Base-by-base conservation (phyloP, 2,113 vertebrate species). In the Dipodomys stephensi region DNA sequence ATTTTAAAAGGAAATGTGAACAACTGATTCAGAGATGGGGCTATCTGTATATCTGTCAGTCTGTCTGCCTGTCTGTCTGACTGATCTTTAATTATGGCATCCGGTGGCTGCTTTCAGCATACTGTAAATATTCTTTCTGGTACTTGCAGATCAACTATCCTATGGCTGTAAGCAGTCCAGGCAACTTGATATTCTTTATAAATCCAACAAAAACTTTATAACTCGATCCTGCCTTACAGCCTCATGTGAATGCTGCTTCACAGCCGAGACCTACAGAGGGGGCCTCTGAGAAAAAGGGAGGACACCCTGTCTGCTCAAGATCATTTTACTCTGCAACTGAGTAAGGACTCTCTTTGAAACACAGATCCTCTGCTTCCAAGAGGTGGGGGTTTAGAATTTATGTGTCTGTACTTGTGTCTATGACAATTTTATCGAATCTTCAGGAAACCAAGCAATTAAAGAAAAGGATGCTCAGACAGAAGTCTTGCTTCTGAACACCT, bases 181-280 rank as follows among this genome's bases (percentile, higher is more conserved):
- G 90, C 76, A 97, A 97, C 90, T 0, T 49, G 88, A 96, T 95
- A 94, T 23, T 83, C 92, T 92, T 95, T 72, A 93, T 68, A 88
- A 93, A 81, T 72, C 1, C 23, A 93, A 94, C 69, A 95, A 96
- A 92, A 95, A 53, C 93, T 62, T 94, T 91, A 94, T 68, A 96
- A 97, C 82, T 85, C 4, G 76, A 95, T 91, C 90, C 79, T 28
- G 12, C 57, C 3, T 74, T 28, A 20, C 0, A 60, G 90, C 82
- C 15, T 57, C 53, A 57, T 0, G 0, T 83, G 83, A 95, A 87
- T 13, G 79, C 87, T n/a, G 30, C 44, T 44, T 23, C 46, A 35
- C 12, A 83, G 84, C 83, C 73, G 32, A 87, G 69, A 78, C 44
- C 92, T 35, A 32, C 57, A 49, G 83, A 92, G 32, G 0, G 53